These are phyloP conservation scores for Boloria euphrosyne DNA, from an alignment of 2,888 invertebrate genomes.

Conservation along the genomic window DNA sequence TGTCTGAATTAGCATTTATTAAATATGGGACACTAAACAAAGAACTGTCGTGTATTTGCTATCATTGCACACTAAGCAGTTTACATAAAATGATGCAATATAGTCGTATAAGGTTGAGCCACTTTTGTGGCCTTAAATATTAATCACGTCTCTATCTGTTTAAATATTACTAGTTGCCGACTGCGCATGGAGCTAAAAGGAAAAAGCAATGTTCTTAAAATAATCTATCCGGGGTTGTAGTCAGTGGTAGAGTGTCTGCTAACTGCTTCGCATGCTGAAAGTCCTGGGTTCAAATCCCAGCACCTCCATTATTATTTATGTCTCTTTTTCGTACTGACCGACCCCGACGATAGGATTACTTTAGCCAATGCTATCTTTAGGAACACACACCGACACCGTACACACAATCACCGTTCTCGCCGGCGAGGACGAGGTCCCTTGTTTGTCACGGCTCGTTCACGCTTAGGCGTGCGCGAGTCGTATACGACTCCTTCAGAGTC, in stretches of 20 bases:
- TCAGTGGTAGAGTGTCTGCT: too few species aligned
- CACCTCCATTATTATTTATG: slow-evolving; percentile 84
- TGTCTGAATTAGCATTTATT: slow-evolving; percentile 1
- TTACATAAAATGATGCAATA: slow-evolving; percentile 7
- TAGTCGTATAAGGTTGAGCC: background rate
- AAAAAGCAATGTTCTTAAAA: too few species aligned
- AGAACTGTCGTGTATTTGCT: slow-evolving; percentile 15
- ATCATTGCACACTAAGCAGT: slow-evolving; percentile 15
- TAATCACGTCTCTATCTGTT: background rate
- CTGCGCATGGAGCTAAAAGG: background rate
- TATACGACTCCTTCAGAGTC: too few species aligned
- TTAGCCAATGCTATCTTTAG: too few species aligned
- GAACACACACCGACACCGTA: too few species aligned
- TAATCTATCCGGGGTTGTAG: too few species aligned
- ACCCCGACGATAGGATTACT: too few species aligned
- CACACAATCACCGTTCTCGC: too few species aligned
- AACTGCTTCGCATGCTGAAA: slow-evolving; percentile 87
- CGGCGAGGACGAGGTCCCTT: too few species aligned
- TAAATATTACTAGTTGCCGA: background rate
- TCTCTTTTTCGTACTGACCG: too few species aligned
- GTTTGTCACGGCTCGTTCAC: too few species aligned
- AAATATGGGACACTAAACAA: slow-evolving; percentile 18
- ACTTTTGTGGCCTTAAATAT: slow-evolving; percentile 11
- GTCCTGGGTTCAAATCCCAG: slow-evolving; percentile 86
- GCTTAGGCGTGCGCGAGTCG: too few species aligned